These are phyloP conservation scores for Sebastes nivosus DNA, from an alignment of 2,797 vertebrate genomes.

Conservation along the genomic window DNA sequence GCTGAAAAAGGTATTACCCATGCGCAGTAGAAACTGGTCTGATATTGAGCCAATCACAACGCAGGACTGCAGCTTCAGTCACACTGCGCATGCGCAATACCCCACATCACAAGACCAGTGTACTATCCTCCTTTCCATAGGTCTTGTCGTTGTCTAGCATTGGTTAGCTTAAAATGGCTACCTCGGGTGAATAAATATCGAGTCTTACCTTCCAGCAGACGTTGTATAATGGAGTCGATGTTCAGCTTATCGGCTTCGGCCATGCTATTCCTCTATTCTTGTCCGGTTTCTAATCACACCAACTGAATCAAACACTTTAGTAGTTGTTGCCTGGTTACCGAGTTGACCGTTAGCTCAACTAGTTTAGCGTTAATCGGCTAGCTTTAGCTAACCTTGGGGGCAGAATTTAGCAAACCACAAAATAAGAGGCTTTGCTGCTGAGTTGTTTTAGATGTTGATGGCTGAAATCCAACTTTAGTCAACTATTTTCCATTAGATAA, in stretches of 20 bases:
- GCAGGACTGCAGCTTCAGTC: too few relatives aligned
- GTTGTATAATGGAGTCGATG: slow-evolving; percentile 88
- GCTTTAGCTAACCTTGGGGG: slow-evolving; percentile 76
- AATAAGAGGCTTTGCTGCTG: slow-evolving; percentile 49
- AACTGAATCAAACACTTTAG: background rate
- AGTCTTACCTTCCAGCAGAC: slow-evolving; percentile 86
- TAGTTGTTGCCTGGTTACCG: slow-evolving; percentile 30
- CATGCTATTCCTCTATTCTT: slow-evolving; percentile 74
- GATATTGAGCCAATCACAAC: too few relatives aligned
- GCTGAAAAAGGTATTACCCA: too few relatives aligned
- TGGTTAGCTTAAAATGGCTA: slow-evolving; percentile 71
- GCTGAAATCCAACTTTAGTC: slow-evolving; percentile 28
- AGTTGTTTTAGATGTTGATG: slow-evolving; percentile 21
- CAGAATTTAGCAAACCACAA: slow-evolving; percentile 69
- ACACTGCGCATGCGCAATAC: too few relatives aligned
- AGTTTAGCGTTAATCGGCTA: slow-evolving; percentile 67
- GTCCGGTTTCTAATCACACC: slow-evolving; percentile 21
- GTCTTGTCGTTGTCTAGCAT: slow-evolving; percentile 46
- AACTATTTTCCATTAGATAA: slow-evolving; percentile 11
- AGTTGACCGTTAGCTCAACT: slow-evolving; percentile 63
- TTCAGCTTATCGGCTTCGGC: slow-evolving; percentile 87
- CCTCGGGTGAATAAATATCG: slow-evolving; percentile 55
- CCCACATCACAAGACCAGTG: too few relatives aligned
- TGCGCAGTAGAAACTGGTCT: too few relatives aligned
- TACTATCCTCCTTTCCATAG: too few relatives aligned